Evolutionary conservation across 2,113 vertebrate species (phyloP).

Genomic region (Muntiacus muntjak): DNA sequence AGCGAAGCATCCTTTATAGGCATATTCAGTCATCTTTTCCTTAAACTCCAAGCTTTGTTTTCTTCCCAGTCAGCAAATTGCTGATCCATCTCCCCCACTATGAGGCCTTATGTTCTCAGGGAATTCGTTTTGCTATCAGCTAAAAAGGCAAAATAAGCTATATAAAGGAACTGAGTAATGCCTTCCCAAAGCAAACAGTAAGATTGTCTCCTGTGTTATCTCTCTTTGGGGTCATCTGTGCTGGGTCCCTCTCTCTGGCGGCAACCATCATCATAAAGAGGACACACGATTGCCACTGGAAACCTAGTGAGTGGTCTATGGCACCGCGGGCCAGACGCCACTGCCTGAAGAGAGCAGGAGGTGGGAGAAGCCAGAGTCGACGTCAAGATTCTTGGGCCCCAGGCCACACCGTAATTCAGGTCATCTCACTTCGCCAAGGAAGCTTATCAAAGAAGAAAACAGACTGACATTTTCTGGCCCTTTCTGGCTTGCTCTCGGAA

Average conservation of each 20-base stretch:
- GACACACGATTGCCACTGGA: background rate
- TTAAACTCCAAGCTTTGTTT: slow-evolving; percentile 27
- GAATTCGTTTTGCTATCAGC: slow-evolving; percentile 26
- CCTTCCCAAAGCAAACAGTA: slow-evolving; percentile 25
- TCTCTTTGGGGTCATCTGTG: slow-evolving; percentile 41
- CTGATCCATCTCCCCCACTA: background rate
- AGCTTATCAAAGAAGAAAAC: slow-evolving; percentile 62
- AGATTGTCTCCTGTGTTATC: background rate
- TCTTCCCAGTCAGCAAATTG: slow-evolving; percentile 16
- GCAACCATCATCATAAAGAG: background rate
- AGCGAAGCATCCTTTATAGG: background rate
- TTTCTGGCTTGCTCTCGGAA: background rate
- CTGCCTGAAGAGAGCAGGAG: background rate
- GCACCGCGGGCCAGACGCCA: background rate
- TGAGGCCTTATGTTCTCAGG: background rate
- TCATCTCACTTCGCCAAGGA: slow-evolving; percentile 36
- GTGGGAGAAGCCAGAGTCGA: background rate
- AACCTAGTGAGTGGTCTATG: background rate
- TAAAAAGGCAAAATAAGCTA: slow-evolving; percentile 36
- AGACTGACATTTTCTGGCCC: slow-evolving; percentile 37
- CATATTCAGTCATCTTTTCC: background rate
- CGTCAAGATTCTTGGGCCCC: slow-evolving; percentile 29
- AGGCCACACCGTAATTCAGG: slow-evolving; percentile 41
- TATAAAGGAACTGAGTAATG: slow-evolving; percentile 28
- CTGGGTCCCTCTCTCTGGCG: background rate